These are phyloP conservation scores for Catocala fraxini DNA, from an alignment of 2,888 invertebrate species.

Conservation along the genomic window DNA sequence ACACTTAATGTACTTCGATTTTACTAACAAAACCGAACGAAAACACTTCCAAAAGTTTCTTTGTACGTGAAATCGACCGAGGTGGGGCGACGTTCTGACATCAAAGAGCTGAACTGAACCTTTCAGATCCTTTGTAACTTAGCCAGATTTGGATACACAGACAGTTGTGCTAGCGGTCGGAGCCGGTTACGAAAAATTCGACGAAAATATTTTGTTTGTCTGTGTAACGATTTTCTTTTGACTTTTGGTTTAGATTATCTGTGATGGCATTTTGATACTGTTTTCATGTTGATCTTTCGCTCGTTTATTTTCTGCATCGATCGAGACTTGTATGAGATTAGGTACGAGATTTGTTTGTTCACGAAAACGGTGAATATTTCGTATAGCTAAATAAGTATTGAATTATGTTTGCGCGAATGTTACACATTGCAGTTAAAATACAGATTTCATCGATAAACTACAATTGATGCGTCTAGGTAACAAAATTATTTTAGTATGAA, in stretches of 20 bases:
- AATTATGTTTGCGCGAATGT: too few relatives aligned
- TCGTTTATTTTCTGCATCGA: background rate
- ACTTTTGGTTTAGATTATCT: conserved; percentile 22
- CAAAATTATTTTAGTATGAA: too few relatives aligned
- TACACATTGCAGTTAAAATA: too few relatives aligned
- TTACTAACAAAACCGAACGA: conserved; percentile 26
- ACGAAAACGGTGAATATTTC: too few relatives aligned
- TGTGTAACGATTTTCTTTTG: conserved; percentile 31
- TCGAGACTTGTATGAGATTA: too few relatives aligned
- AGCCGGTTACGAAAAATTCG: conserved; percentile 21
- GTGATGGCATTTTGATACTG: conserved; percentile 1
- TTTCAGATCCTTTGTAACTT: conserved; percentile 47
- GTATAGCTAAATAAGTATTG: too few relatives aligned
- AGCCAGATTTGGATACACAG: conserved; percentile 43
- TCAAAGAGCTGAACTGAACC: conserved; percentile 45
- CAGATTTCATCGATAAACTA: too few relatives aligned
- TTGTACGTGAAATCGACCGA: conserved; percentile 40
- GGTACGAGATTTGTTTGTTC: too few relatives aligned
- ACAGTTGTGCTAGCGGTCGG: conserved; percentile 26
- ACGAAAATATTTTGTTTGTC: conserved; percentile 31
- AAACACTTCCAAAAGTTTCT: conserved; percentile 41
- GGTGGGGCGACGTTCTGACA: conserved; percentile 31
- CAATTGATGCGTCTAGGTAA: too few relatives aligned
- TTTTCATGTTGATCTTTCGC: conserved; percentile 7
- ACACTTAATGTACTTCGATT: conserved; percentile 25